A percentile compares a stretch with the other conserved stretches of the same genome.
Evolutionary conservation across 2,888 invertebrate genomes (phyloP).

Genomic region (Drosophila acutilabella): DNA sequence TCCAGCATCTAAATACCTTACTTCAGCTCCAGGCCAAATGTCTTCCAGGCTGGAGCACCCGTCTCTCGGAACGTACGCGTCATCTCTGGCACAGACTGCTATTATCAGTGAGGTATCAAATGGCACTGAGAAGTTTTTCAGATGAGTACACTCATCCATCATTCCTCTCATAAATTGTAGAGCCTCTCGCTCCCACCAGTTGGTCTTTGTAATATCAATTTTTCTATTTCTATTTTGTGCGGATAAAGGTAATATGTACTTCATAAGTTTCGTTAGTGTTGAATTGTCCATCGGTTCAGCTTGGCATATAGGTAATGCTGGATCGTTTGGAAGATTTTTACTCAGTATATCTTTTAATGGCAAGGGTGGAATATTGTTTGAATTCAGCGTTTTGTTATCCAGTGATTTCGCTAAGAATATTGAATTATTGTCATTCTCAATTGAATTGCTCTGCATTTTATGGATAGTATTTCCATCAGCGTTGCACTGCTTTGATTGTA

Average conservation of each 20-base stretch:
- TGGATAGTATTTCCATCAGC: constrained; percentile 24
- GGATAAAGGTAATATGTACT: constrained; percentile 78
- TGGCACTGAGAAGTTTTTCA: constrained; percentile 95
- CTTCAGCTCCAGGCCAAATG: constrained; percentile 96
- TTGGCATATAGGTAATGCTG: constrained; percentile 23
- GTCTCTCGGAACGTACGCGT: constrained; percentile 95
- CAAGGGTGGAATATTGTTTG: constrained; percentile 32
- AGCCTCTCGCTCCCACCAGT: constrained; percentile 92
- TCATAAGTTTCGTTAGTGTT: constrained; percentile 83
- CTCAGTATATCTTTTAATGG: constrained; percentile 42
- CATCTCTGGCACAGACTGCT: constrained; percentile 94
- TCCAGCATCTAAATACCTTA: constrained; percentile 94
- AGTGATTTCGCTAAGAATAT: constrained; percentile 66
- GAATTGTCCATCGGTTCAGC: constrained; percentile 51
- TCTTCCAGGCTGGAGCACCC: constrained; percentile 93
- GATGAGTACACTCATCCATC: constrained; percentile 99
- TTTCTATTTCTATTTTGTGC: constrained; percentile 62
- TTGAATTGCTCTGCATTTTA: constrained; percentile 24
- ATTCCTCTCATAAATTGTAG: constrained; percentile 97
- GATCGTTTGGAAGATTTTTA: constrained; percentile 29
- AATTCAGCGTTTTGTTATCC: constrained; percentile 34
- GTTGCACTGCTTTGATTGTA: constrained; percentile 43
- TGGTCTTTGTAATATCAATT: constrained; percentile 88
- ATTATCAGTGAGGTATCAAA: constrained; percentile 96
- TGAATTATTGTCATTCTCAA: constrained; percentile 44